A percentile compares a stretch with the other conserved stretches of the same genome.
Conservation (phyloP, 1,140 invertebrate genomes). For the Gyrodactylus bullatarudis region DNA sequence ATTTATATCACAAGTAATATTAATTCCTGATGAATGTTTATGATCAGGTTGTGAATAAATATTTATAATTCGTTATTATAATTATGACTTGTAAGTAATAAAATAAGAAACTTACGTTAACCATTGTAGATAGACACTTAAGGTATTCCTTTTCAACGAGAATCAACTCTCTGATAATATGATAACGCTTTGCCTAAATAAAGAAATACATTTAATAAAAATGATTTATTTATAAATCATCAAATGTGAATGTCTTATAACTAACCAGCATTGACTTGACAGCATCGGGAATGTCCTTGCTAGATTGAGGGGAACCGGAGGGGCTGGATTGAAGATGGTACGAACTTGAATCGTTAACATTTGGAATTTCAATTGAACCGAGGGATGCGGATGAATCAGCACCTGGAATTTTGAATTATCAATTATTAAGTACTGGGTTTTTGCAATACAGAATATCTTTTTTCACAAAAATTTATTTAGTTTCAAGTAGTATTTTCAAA, state of each 20-base stretch:
- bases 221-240: too few relatives aligned
- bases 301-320: not conserved
- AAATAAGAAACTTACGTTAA: not conserved
- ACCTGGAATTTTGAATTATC: not conserved
- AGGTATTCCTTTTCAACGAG: not conserved
- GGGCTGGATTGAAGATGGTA: not conserved
- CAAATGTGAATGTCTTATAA: not conserved
- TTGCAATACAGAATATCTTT: too few relatives aligned
- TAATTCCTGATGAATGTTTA: too few relatives aligned
- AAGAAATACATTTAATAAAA: too few relatives aligned
- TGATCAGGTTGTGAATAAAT: too few relatives aligned
- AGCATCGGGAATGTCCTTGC: not conserved
- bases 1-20: too few relatives aligned
- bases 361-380: not conserved
- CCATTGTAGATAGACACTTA: not conserved
- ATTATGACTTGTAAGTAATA: too few relatives aligned
- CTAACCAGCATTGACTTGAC: not conserved
- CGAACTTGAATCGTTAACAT: not conserved
- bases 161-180: not conserved
- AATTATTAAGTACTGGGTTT: too few relatives aligned
- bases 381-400: not conserved
- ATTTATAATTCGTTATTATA: too few relatives aligned
- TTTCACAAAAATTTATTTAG: too few relatives aligned
- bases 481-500: too few relatives aligned
- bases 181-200: not conserved